A percentile compares a stretch with the other conserved stretches of the same genome.
These are phyloP conservation scores for Plutomurus gul DNA, from an alignment of 1,140 invertebrate species.

Conservation along the genomic window DNA sequence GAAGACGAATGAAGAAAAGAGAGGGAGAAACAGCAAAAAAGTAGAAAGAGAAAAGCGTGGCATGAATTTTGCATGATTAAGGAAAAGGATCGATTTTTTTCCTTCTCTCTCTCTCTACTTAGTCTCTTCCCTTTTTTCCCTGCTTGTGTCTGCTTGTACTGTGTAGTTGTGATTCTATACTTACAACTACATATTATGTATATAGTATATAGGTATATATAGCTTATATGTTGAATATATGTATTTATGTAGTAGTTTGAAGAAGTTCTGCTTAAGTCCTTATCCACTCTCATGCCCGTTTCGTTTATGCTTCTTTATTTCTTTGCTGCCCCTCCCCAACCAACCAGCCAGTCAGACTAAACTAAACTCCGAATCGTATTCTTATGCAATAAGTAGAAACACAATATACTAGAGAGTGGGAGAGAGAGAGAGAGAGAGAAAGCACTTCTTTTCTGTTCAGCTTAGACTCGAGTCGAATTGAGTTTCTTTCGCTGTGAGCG, in stretches of 20 bases:
- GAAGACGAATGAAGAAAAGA: slow-evolving; percentile 25
- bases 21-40: slow-evolving; percentile 12
- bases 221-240: not conserved
- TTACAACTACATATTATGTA: not conserved
- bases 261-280: not conserved
- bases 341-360: not conserved
- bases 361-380: not conserved
- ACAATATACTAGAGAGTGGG: not conserved
- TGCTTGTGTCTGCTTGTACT: not conserved
- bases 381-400: not conserved
- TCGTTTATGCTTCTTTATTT: slow-evolving; percentile 28
- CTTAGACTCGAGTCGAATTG: not conserved
- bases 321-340: slow-evolving; percentile 8
- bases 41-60: slow-evolving; percentile 32
- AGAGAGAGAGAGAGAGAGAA: not conserved
- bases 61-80: slow-evolving; percentile 46
- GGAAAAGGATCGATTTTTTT: slow-evolving; percentile 41
- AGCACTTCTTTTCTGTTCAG: not conserved
- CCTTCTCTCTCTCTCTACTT: slow-evolving; percentile 28
- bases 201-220: not conserved
- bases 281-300: slow-evolving; percentile 17
- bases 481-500: not conserved
- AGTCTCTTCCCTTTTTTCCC: not conserved
- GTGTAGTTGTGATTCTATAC: not conserved
- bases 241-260: not conserved